Evolutionary conservation across 2,888 invertebrate species (phyloP).

Genomic region (Rhamnusium bicolor): DNA sequence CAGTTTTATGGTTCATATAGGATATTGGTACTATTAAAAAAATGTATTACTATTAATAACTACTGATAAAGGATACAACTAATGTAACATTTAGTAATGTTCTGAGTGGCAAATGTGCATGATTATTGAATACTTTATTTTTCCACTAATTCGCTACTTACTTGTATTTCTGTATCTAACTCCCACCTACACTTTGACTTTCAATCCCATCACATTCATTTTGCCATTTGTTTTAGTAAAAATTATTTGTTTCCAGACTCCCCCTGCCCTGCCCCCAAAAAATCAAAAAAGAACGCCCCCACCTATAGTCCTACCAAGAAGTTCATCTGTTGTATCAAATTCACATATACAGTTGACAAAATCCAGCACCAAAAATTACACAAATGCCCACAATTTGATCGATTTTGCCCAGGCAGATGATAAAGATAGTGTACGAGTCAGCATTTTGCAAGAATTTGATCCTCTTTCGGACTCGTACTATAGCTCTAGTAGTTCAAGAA

Average conservation of each 20-base stretch:
- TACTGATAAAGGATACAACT: background rate
- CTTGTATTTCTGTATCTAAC: too few species aligned
- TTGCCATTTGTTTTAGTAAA: too few species aligned
- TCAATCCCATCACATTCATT: background rate
- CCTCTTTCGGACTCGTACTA: constrained; percentile 78
- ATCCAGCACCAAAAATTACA: constrained; percentile 31
- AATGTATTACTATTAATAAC: background rate
- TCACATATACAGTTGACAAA: constrained; percentile 15
- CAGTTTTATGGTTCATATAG: background rate
- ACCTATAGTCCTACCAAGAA: constrained; percentile 53
- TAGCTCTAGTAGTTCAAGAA: constrained; percentile 56
- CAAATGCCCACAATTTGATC: constrained; percentile 71
- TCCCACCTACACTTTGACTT: too few species aligned
- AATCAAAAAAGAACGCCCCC: constrained; percentile 65
- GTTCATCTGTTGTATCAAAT: constrained; percentile 33
- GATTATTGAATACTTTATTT: too few species aligned
- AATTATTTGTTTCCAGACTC: constrained; percentile 53
- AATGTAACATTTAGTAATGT: background rate
- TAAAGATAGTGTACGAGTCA: constrained; percentile 74
- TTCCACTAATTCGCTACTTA: too few species aligned
- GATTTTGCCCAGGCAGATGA: constrained; percentile 74
- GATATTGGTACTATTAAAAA: background rate
- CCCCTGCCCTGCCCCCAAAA: constrained; percentile 68
- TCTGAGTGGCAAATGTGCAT: too few species aligned
- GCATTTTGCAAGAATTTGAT: constrained; percentile 91